These are phyloP conservation scores for Pogonocherus hispidulus DNA, from an alignment of 2,888 invertebrate species.

Conservation along the genomic window DNA sequence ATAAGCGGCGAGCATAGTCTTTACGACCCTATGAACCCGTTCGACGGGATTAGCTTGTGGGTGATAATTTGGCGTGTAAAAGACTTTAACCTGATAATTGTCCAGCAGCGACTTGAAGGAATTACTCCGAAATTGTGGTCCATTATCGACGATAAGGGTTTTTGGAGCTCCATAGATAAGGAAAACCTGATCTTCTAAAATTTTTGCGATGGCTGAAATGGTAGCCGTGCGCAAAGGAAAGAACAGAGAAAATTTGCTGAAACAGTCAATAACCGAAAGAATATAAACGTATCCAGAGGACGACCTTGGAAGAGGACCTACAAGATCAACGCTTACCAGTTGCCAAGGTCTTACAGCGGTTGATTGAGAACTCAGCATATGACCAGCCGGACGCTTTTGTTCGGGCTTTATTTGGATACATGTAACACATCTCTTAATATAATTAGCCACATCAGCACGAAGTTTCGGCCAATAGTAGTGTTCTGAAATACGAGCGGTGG, in stretches of 20 bases:
- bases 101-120: background rate
- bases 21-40: background rate
- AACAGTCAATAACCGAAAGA: slow-evolving; percentile 30
- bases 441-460: slow-evolving; percentile 19
- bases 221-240: slow-evolving; percentile 27
- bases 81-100: slow-evolving; percentile 40
- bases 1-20: no score
- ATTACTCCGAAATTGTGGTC: background rate
- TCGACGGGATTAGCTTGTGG: background rate
- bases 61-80: background rate
- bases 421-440: slow-evolving; percentile 19
- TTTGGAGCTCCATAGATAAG: no score
- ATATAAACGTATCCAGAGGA: no score
- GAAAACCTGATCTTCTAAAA: no score
- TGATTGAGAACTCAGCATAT: slow-evolving; percentile 23
- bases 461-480: slow-evolving; percentile 28
- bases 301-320: slow-evolving; percentile 38
- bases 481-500: no score
- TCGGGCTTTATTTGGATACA: slow-evolving; percentile 32
- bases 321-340: slow-evolving; percentile 25
- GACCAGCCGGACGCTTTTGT: slow-evolving; percentile 30
- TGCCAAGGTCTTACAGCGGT: slow-evolving; percentile 34
- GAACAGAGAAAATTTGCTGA: slow-evolving; percentile 28
- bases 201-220: background rate
- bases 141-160: no score